A percentile compares a stretch with the other conserved stretches of the same genome.
Conservation (phyloP, 2,888 invertebrate genomes). For the Piscicola geometra region DNA sequence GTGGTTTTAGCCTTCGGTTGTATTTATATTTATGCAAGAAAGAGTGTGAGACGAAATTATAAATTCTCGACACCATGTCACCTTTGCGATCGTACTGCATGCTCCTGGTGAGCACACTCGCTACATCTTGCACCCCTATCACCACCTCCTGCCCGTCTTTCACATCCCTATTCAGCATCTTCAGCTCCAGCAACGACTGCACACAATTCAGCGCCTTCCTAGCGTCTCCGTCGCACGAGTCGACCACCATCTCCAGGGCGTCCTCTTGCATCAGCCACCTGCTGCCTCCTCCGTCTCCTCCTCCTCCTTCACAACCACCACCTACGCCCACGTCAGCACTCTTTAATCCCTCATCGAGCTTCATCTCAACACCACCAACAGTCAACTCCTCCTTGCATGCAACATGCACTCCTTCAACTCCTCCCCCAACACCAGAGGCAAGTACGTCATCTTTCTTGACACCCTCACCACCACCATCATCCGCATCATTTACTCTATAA, state of each 20-base stretch:
- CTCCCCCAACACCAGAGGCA: no score
- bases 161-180: neutral
- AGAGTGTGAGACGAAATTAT: no score
- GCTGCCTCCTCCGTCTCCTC: no score
- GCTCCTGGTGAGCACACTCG: constrained; percentile 69
- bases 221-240: constrained; percentile 76
- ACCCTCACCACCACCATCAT: neutral
- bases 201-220: constrained; percentile 72
- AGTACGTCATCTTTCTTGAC: no score
- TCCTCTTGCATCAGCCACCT: constrained; percentile 59
- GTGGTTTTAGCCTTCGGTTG: neutral
- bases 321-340: no score
- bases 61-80: no score
- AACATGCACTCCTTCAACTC: no score
- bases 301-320: no score
- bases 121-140: constrained; percentile 66
- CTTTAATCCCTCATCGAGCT: no score
- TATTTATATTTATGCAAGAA: neutral
- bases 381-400: no score
- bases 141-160: constrained; percentile 26
- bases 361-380: no score
- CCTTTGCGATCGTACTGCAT: constrained; percentile 71
- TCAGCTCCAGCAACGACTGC: constrained; percentile 66
- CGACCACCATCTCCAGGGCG: constrained; percentile 68
- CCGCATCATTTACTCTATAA: neutral